Base-by-base conservation (phyloP, 2,888 invertebrate species). In the Leucania comma region DNA sequence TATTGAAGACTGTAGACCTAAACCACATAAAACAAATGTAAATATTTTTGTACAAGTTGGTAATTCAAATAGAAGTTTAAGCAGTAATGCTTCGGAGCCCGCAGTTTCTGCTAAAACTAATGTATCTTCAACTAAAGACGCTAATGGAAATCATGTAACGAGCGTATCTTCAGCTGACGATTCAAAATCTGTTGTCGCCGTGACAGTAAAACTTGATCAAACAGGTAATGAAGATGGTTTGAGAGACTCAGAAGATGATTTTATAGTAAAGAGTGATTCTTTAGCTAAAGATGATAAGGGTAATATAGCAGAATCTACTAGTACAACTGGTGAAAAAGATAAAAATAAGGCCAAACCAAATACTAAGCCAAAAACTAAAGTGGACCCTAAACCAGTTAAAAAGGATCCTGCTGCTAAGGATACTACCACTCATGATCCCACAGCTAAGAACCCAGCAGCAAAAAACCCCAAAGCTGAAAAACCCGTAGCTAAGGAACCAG, bases 21-120 rank as follows among this genome's bases (percentile, higher is more conserved):
- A 38, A 3, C 62, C 56, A 46, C 29, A 42, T 2, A 53, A 80
- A 51, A 67, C 58, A 0, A 69, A 76, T 10, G 8, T 83, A 4
- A 83, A 65, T 58, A 10, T 83, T 8, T 22, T 61, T 14, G 32
- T 85, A 29, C 22, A 72, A 1, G 20, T 75, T 26, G 12, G 9
- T 22, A 74, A 62, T 61, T 29, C n/a, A 9, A 66, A 67, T 32
- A 79, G 54, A 12, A 38, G 0, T 24, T 38, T 60, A 3, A 42
- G 51, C 0, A 46, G 48, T 0, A 63, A 59, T 42, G 14, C 32
- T 32, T 56, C 65, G 26, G 48, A 68, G 10, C 35, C 72, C 42
- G 10, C n/a, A 4, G 20, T 20, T 69, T 2, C 35, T 22, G 72
- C 72, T 59, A 6, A 59, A 35, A 35, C 58, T 22, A 46, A 71